Conservation (phyloP, 2,797 vertebrate genomes). For the Carcharodon carcharias region DNA sequence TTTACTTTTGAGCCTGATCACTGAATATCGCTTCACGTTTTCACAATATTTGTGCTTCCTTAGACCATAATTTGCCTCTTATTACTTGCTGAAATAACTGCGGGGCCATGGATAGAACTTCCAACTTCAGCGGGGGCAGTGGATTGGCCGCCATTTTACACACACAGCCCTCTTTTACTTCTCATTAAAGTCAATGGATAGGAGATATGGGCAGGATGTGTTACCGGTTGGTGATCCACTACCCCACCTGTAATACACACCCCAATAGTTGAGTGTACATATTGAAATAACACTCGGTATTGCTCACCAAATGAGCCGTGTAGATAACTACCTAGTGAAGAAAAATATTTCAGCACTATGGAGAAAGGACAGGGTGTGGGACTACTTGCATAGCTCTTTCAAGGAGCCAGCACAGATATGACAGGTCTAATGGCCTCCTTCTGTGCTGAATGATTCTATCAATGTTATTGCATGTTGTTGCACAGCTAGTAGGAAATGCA, state of each 20-base stretch:
- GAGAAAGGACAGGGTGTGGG: neutral
- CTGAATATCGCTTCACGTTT: neutral
- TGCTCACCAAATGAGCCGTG: neutral
- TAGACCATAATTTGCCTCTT: neutral
- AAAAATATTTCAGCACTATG: neutral
- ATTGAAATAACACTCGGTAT: neutral
- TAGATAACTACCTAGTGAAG: neutral
- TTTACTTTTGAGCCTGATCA: no score
- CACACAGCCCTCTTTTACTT: neutral
- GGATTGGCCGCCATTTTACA: neutral
- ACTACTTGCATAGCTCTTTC: neutral
- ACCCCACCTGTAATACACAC: neutral
- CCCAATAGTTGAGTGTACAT: neutral
- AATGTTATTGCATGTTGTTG: neutral
- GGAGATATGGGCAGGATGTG: neutral
- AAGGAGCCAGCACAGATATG: neutral
- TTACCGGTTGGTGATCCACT: neutral
- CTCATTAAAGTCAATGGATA: neutral
- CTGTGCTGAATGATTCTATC: no score
- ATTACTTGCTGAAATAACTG: neutral
- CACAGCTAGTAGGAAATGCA: neutral
- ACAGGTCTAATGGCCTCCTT: neutral
- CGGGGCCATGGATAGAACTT: neutral
- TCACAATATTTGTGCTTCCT: neutral
- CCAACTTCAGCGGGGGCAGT: neutral